These are phyloP conservation scores for Sinhomidia bicolor DNA, from an alignment of 2,888 invertebrate species.

Conservation along the genomic window DNA sequence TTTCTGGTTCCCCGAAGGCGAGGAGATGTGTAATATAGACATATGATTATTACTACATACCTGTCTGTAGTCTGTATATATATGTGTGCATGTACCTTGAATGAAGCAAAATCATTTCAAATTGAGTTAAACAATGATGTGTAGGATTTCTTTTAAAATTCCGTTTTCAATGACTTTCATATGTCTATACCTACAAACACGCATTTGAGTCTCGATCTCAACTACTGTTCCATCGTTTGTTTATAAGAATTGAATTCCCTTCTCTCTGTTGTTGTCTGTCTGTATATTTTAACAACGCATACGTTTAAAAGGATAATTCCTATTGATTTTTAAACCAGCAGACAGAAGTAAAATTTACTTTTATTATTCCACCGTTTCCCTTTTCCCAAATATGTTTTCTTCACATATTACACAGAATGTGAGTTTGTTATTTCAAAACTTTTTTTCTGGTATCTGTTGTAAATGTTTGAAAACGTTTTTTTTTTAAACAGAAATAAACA, in stretches of 20 bases:
- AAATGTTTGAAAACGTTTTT: slow-evolving; percentile 44
- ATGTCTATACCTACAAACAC: not conserved
- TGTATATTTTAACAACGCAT: not conserved
- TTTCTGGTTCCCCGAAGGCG: slow-evolving; percentile 2
- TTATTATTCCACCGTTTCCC: not conserved
- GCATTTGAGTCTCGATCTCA: not conserved
- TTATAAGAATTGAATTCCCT: not conserved
- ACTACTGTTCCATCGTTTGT: not conserved
- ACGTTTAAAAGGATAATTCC: not conserved
- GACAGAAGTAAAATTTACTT: not conserved
- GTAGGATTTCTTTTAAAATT: slow-evolving; percentile 1
- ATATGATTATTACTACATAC: not conserved
- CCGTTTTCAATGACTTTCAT: not conserved
- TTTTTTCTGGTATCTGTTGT: slow-evolving; percentile 38
- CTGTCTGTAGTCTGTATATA: not conserved
- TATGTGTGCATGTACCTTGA: not conserved
- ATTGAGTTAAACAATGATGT: not conserved
- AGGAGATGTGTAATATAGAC: not conserved
- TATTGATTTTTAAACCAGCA: slow-evolving; percentile 13
- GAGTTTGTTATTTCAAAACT: not conserved
- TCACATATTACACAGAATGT: not conserved
- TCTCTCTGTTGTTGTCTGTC: not conserved
- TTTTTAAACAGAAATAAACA: slow-evolving; percentile 57
- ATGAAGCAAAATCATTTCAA: slow-evolving; percentile 1
- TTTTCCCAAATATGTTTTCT: not conserved